Evolutionary conservation across 2,797 vertebrate genomes (phyloP).

Genomic region (Molossus alvarezi): DNA sequence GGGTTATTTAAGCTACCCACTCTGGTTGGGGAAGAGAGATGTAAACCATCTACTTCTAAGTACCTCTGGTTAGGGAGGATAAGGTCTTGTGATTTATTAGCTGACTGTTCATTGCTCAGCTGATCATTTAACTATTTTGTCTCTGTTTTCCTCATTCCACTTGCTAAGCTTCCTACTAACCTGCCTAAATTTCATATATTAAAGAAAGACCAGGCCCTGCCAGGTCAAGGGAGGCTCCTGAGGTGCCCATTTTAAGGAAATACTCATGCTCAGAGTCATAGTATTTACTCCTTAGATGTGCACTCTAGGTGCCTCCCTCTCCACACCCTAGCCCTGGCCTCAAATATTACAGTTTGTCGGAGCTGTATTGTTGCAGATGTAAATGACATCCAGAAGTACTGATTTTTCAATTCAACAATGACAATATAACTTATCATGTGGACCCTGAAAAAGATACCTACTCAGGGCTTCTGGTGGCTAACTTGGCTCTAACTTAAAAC

Average conservation of each 20-base stretch:
- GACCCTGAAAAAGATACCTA: neutral
- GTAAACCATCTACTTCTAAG: neutral
- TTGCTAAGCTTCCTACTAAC: neutral
- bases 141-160: neutral
- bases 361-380: neutral
- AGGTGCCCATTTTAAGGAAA: neutral
- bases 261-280: neutral
- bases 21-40: neutral
- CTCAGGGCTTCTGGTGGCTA: neutral
- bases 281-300: neutral
- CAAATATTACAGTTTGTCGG: neutral
- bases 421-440: neutral
- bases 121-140: neutral
- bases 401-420: neutral
- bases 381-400: neutral
- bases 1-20: neutral
- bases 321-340: no score
- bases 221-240: neutral
- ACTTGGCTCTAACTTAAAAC: neutral
- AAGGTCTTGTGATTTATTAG: neutral
- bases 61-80: neutral
- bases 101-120: neutral
- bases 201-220: neutral
- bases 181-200: neutral
- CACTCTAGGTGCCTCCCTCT: neutral